Base-by-base conservation (phyloP, 2,113 vertebrate species). In the Patagioenas fasciata region DNA sequence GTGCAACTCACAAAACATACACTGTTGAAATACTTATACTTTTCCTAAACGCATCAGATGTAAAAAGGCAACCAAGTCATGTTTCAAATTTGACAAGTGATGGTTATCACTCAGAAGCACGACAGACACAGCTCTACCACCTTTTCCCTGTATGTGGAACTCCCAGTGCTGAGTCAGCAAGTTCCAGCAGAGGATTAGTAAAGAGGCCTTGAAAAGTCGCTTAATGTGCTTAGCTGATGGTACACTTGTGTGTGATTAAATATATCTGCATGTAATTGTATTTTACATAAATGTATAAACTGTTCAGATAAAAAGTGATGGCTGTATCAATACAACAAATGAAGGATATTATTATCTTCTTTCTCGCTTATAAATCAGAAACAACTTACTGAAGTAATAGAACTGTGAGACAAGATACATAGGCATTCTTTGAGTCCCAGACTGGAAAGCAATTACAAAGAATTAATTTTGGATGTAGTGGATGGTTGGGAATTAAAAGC, bases 11-110 rank as follows among this genome's bases (percentile, higher is more conserved):
- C 57, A 71, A 87, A 93, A 87, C 6, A 54, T 2, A 85, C 47
- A 44, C 56, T 78, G 48, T 32, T 93, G 82, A 94, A 91, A 93
- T 85, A 94, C 15, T 69, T 57, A 31, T 1, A 47, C 16, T 80
- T 31, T 57, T 60, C 72, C 36, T 75, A 82, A 91, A 65, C 51
- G 57, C 23, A 74, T 42, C 60, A 56, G 83, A 64, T 73, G 71
- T 61, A 80, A 90, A 96, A 92, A 89, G 40, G 60, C 64, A 91
- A 90, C n/a, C 15, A 79, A 87, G 51, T 51, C 64, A 51, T 77
- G 48, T 61, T 92, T 94, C 72, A 73, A 38, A 85, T 56, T 50
- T 74, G 73, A 84, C 93, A 79, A 90, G 31, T 28, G 77, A 65
- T 20, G 47, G 38, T 62, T 95, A 74, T 57, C 56, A 2, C 70